Evolutionary conservation across 92 coral and sea anemone species (phyloP).

Genomic region (Zoanthus sansibaricus): DNA sequence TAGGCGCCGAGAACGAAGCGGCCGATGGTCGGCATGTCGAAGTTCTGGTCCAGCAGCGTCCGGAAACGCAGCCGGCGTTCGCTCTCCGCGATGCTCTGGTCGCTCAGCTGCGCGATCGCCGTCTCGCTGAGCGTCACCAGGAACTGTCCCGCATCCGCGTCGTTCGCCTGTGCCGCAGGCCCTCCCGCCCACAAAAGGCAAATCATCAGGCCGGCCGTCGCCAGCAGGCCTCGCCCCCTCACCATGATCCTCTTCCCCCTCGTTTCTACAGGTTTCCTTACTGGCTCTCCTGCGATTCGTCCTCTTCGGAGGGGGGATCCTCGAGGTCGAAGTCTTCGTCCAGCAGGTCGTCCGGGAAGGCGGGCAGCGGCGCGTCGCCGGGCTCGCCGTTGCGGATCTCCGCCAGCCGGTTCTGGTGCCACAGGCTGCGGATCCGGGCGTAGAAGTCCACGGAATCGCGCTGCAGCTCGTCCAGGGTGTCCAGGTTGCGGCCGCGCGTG

Average conservation of each 20-base stretch:
- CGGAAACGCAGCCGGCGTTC: conserved; percentile 2
- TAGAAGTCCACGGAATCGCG: too few relatives aligned
- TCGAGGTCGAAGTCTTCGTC: conserved; percentile 6
- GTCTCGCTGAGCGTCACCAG: conserved; percentile 8
- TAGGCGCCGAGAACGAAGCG: neutral
- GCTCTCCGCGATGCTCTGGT: neutral
- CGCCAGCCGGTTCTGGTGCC: conserved; percentile 19
- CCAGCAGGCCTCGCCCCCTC: conserved; percentile 17
- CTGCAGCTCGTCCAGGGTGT: too few relatives aligned
- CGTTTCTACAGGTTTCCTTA: neutral
- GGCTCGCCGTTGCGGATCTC: conserved; percentile 22
- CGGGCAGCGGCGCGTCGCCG: conserved; percentile 20
- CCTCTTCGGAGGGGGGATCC: conserved; percentile 9
- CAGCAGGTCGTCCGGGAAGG: conserved; percentile 15
- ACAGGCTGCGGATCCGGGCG: conserved; percentile 18
- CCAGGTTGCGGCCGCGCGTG: too few relatives aligned
- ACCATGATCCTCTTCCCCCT: conserved; percentile 4
- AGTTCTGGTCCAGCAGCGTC: neutral
- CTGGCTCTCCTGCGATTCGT: neutral
- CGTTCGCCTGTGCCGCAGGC: neutral
- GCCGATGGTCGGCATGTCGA: conserved; percentile 2
- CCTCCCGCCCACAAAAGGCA: neutral
- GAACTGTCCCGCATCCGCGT: conserved; percentile 4
- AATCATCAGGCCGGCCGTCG: conserved; percentile 1
- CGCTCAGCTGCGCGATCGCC: conserved; percentile 14